phyloP scores from a whole-genome alignment of 92 coral and sea anemone genomes.

The Phenganax subtilis region DNA sequence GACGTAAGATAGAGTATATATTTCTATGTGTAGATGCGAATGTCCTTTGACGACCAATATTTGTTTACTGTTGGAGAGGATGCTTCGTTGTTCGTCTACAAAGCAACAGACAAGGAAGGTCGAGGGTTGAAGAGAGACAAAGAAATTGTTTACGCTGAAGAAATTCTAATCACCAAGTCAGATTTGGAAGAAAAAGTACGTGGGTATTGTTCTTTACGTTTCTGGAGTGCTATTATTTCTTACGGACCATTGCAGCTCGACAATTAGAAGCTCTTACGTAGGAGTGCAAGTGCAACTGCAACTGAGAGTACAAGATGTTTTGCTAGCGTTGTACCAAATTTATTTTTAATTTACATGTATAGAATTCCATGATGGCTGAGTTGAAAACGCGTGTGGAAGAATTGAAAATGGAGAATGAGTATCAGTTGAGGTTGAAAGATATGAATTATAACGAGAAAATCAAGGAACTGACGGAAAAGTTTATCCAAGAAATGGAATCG shows the following conservation, averaged over 20 bases:
- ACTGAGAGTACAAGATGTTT: neutral
- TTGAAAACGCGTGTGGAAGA: slow-evolving; percentile 96
- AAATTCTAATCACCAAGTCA: slow-evolving; percentile 91
- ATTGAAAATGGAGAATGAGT: slow-evolving; percentile 95
- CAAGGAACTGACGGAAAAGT: slow-evolving; percentile 94
- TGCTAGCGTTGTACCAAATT: too few species aligned
- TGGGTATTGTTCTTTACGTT: neutral
- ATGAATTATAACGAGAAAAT: slow-evolving; percentile 99
- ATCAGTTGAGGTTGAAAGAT: slow-evolving; percentile 90
- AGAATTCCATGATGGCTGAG: slow-evolving; percentile 99
- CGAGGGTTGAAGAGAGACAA: slow-evolving; percentile 95
- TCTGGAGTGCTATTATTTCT: too few species aligned
- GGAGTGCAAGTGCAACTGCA: too few species aligned
- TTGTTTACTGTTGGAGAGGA: slow-evolving; percentile 97
- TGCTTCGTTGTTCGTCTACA: slow-evolving; percentile 84
- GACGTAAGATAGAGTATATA: neutral
- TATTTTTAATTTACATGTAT: slow-evolving; percentile 14
- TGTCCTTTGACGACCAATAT: slow-evolving; percentile 98
- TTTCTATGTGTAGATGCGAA: slow-evolving; percentile 74
- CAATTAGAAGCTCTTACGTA: too few species aligned
- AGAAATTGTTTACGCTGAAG: slow-evolving; percentile 98
- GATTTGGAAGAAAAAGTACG: slow-evolving; percentile 94
- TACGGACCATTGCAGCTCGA: too few species aligned
- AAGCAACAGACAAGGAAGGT: slow-evolving; percentile 97
- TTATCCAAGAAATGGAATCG: slow-evolving; percentile 98